phyloP scores from a whole-genome alignment of 1,140 invertebrate genomes.

The Samia ricini region DNA sequence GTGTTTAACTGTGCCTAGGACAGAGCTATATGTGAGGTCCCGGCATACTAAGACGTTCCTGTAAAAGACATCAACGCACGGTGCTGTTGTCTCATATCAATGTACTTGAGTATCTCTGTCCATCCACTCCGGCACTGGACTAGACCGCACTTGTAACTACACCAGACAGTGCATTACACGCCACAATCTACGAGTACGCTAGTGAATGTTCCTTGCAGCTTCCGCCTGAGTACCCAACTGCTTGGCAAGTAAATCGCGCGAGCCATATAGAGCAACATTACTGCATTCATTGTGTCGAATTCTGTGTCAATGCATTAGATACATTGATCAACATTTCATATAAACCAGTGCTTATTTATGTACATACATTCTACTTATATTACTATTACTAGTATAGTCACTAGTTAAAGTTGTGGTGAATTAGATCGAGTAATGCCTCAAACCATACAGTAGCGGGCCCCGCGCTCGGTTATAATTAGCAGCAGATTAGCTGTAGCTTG shows the following conservation, averaged over 20 bases:
- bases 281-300: not conserved
- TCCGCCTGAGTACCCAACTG: not conserved
- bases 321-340: not conserved
- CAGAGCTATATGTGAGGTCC: too few species aligned
- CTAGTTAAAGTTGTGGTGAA: too few species aligned
- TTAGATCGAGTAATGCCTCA: too few species aligned
- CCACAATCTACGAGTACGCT: not conserved
- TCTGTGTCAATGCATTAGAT: not conserved
- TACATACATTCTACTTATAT: too few species aligned
- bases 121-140: too few species aligned
- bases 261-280: not conserved
- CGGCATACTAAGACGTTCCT: not conserved
- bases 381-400: too few species aligned
- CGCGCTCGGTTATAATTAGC: too few species aligned
- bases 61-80: conserved; percentile 18
- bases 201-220: too few species aligned
- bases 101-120: not conserved
- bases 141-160: not conserved
- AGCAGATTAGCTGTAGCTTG: too few species aligned
- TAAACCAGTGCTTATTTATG: not conserved
- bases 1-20: too few species aligned
- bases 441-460: too few species aligned
- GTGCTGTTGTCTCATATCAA: not conserved
- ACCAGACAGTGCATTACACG: not conserved
- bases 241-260: not conserved